phyloP scores from a whole-genome alignment of 2,113 vertebrate species.

The Brachionichthys hirsutus region DNA sequence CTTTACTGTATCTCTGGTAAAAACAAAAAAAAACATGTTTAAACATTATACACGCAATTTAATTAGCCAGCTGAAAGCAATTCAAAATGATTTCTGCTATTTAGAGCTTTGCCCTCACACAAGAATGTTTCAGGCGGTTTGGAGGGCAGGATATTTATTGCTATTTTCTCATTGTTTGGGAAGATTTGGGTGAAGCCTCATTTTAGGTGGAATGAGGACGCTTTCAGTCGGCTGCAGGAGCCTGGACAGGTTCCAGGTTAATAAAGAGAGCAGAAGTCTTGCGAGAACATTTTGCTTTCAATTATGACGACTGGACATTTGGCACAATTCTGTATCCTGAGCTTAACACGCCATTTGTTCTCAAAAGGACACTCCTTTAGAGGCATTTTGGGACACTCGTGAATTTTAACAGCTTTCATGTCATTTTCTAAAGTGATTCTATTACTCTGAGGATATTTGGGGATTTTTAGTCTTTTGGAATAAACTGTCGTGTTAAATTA shows the following conservation, averaged over 20 bases:
- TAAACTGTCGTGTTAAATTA: too few species aligned
- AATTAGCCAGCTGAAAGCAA: constrained; percentile 33
- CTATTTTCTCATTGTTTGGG: constrained; percentile 25
- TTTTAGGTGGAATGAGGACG: constrained; percentile 13
- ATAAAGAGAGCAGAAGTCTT: constrained; percentile 20
- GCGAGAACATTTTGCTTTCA: constrained; percentile 30
- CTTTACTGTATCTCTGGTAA: constrained; percentile 15
- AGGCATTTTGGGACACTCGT: constrained; percentile 19
- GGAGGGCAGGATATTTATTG: constrained; percentile 2
- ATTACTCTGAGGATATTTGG: constrained; percentile 35
- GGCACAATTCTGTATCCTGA: constrained; percentile 14
- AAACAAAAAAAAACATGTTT: not conserved
- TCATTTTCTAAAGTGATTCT: constrained; percentile 37
- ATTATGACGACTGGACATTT: constrained; percentile 31
- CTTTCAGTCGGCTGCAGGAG: constrained; percentile 19
- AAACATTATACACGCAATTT: constrained; percentile 9
- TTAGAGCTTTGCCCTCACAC: constrained; percentile 12
- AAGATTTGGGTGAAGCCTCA: constrained; percentile 5
- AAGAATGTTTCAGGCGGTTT: constrained; percentile 30
- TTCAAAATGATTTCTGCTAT: constrained; percentile 37
- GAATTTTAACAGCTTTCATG: constrained; percentile 53
- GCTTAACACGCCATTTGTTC: constrained; percentile 29
- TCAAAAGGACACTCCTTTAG: constrained; percentile 12
- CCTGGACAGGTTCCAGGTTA: constrained; percentile 35
- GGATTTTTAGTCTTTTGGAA: too few species aligned